phyloP scores from a whole-genome alignment of 2,113 vertebrate genomes.

The Garra rufa region DNA sequence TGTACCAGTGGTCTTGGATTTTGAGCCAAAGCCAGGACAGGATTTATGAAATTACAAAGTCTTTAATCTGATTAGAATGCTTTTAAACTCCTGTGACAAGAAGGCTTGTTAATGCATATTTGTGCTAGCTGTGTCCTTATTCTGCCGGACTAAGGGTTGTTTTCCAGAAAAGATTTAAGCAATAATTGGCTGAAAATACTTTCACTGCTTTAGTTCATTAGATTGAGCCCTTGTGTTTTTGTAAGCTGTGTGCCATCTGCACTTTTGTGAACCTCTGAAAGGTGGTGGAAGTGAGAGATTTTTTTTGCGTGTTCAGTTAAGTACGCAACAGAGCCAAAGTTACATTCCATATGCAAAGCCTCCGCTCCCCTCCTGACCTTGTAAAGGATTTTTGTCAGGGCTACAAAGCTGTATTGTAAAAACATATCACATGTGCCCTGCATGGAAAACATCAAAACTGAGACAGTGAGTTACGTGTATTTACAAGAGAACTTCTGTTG shows the following conservation, averaged over 20 bases:
- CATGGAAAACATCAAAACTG: neutral
- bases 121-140: constrained; percentile 61
- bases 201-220: constrained; percentile 70
- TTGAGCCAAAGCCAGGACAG: constrained; percentile 53
- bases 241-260: constrained; percentile 60
- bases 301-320: constrained; percentile 53
- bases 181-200: constrained; percentile 71
- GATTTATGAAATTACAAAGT: constrained; percentile 47
- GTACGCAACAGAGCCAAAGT: constrained; percentile 17
- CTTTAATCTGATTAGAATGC: constrained; percentile 73
- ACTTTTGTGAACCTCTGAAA: constrained; percentile 61
- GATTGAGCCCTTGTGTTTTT: constrained; percentile 63
- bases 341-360: constrained; percentile 37
- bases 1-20: constrained; percentile 34
- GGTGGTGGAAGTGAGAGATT: constrained; percentile 40
- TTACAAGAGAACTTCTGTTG: neutral
- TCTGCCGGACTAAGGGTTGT: constrained; percentile 63
- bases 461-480: neutral
- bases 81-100: constrained; percentile 66
- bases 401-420: neutral
- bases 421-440: neutral
- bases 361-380: neutral
- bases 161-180: constrained; percentile 68
- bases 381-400: neutral
- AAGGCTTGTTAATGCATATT: constrained; percentile 70